Evolutionary conservation across 2,113 vertebrate genomes (phyloP).

Genomic region (Orthonyx spaldingii): DNA sequence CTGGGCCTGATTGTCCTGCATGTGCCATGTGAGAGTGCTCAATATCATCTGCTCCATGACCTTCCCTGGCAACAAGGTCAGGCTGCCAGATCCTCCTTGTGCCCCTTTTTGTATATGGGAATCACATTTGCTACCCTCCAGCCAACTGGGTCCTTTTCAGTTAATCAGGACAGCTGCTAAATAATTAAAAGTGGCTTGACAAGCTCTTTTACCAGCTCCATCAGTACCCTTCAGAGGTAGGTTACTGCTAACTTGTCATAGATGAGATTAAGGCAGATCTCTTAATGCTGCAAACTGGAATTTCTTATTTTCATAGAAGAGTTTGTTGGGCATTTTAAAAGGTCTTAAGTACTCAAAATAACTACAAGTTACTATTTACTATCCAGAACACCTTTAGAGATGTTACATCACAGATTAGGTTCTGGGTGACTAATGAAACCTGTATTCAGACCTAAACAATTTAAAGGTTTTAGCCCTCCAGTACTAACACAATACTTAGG

Average conservation of each 20-base stretch:
- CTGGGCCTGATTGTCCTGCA: neutral
- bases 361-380: neutral
- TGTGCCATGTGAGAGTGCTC: neutral
- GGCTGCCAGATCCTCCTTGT: neutral
- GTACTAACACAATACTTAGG: neutral
- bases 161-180: neutral
- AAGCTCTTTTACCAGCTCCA: neutral
- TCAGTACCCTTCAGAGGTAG: neutral
- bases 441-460: neutral
- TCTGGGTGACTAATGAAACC: neutral
- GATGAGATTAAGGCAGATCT: neutral
- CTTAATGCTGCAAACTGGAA: neutral
- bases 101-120: neutral
- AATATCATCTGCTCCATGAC: neutral
- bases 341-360: neutral
- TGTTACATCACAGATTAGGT: neutral
- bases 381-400: neutral
- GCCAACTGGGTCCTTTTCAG: neutral
- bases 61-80: neutral
- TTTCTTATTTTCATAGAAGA: neutral
- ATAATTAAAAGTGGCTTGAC: neutral
- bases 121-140: neutral
- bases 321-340: neutral
- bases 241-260: neutral
- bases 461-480: neutral